Base-by-base conservation (phyloP, 2,888 invertebrate species). In the Polyploca ridens region DNA sequence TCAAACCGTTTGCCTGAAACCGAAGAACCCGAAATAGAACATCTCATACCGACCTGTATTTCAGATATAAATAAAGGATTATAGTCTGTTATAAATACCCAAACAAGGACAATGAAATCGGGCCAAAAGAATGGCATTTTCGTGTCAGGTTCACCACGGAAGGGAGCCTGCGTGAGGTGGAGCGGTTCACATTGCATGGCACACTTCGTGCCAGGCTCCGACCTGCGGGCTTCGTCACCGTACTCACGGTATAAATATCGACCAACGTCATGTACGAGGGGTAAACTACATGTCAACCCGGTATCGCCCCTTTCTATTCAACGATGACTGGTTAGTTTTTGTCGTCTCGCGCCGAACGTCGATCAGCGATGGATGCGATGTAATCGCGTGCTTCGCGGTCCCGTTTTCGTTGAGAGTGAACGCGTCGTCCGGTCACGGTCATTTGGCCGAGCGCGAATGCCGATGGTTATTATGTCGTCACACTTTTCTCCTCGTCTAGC, bases 161-260 rank as follows among this genome's bases (percentile, higher is more conserved):
- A 79, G 81, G 75, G 81, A 84, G 75, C 76, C 83, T 88, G 89
- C 89, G 90, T 89, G 90, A 87, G 81, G 81, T 74, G 76, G 78
- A 82, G 73, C 77, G 82, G 77, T 84, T 87, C 79, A 79, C 78
- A 77, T 85, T 78, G 82, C 84, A 80, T 74, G 85, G 85, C 78
- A 78, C 87, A 81, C 73, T 83, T 87, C 83, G 90, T 89, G 83
- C 93, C 93, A 90, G 93, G 88, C 90, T 87, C 92, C 89, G 85
- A 65, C 79, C 76, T 87, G 91, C 89, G 85, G 65, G 79, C 76
- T 80, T 86, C 79, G 74, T 74, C 72, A 75, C 72, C 74, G 74
- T 83, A 86, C 84, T 90, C 87, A 44, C 14, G 87, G 89, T 90
- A 88, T 80, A 74, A 73, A 69, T 69, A 64, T 66, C 61, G 61